phyloP scores from a whole-genome alignment of 2,888 invertebrate species.

The Druceiella hillmani region DNA sequence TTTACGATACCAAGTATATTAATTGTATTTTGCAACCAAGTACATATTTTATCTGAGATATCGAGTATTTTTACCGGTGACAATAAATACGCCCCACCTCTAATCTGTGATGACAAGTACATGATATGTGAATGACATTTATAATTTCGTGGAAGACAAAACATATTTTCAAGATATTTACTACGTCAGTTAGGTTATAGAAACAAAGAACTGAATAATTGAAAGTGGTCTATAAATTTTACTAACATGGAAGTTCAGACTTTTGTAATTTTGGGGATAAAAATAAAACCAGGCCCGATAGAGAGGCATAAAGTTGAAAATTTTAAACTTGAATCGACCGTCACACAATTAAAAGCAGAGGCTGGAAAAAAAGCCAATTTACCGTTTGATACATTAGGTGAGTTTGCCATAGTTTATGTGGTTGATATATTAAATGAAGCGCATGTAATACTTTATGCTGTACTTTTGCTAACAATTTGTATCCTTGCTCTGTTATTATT shows the following conservation, averaged over 20 bases:
- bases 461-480: constrained; percentile 1
- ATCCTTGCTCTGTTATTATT: constrained; percentile 16
- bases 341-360: constrained; percentile 52
- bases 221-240: too few species aligned
- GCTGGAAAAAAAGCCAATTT: constrained; percentile 53
- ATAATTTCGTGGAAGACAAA: too few species aligned
- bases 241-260: constrained; percentile 36
- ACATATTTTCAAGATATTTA: too few species aligned
- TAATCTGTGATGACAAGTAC: too few species aligned
- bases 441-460: background rate
- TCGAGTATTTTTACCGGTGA: too few species aligned
- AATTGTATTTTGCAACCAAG: too few species aligned
- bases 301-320: constrained; percentile 50
- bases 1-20: too few species aligned
- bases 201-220: too few species aligned
- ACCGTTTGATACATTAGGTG: constrained; percentile 54
- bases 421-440: background rate
- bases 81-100: too few species aligned
- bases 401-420: constrained; percentile 12
- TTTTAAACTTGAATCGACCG: constrained; percentile 56
- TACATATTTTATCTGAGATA: too few species aligned
- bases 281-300: constrained; percentile 45
- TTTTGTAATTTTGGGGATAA: constrained; percentile 42
- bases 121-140: too few species aligned
- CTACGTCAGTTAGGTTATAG: too few species aligned